Base-by-base conservation (phyloP, 1,140 invertebrate genomes). In the Copidosoma floridanum region DNA sequence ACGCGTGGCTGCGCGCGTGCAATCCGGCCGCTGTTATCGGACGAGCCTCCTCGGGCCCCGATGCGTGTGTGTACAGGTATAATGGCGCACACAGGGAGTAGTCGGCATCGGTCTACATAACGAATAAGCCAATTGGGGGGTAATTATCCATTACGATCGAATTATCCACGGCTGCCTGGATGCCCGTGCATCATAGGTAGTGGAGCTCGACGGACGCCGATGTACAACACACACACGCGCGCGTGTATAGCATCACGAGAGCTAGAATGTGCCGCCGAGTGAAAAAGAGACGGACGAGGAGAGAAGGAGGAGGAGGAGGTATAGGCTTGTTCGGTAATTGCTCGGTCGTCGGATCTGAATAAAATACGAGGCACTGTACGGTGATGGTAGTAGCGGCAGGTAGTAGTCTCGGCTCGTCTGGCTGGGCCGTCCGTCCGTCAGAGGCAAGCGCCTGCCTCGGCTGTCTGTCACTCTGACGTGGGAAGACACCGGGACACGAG, bases 401-500 rank as follows among this genome's bases (percentile, higher is more conserved):
- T 68, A 46, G 43, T 18, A 43, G 48, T 51, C 27, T 51, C 27
- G 50, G 18, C 58, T 63, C 63, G 57, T 54, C 61, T 71, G 67
- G 68, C 68, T 70, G 68, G 67, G 53, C 44, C 40, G 59, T 70
- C 72, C 74, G 72, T 73, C 71, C 76, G 73, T 77, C 74, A 74
- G 71, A 75, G 66, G n/a, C n/a, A n/a, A n/a, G n/a, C 70, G 71
- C 74, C 73, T 76, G 68, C 68, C 69, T 68, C 68, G 71, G 70
- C 77, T 77, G 78, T 77, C 75, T 71, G 78, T 81, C 78, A 79
- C 68, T 73, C 70, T 79, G 79, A 79, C 78, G 75, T 81, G 78
- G 78, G 79, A 81, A 81, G 78, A 75, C 69, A 76, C 74, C 72
- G 73, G 3, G 35, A n/a, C 38, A 16, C 29, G 14, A 23, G 40